phyloP scores from a whole-genome alignment of 1,140 invertebrate genomes.

The Ericerus pela region DNA sequence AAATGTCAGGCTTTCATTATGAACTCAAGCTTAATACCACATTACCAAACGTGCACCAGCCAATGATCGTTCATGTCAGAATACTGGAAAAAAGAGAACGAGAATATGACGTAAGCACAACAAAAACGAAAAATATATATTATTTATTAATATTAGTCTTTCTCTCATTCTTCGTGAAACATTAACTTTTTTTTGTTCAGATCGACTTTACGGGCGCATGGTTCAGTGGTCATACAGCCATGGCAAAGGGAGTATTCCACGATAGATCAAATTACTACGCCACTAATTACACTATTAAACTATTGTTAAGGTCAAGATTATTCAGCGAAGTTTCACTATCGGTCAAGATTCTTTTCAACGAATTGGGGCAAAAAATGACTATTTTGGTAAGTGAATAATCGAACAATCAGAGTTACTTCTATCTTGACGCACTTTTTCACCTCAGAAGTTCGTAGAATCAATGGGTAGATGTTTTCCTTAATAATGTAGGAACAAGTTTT shows the following conservation, averaged over 20 bases:
- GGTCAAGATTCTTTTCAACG: slow-evolving; percentile 42
- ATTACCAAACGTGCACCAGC: slow-evolving; percentile 42
- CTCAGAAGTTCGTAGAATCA: no score
- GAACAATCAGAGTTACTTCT: no score
- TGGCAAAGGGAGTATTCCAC: slow-evolving; percentile 48
- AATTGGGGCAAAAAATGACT: slow-evolving; percentile 41
- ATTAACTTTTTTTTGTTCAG: slow-evolving; percentile 26
- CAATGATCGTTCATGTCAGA: slow-evolving; percentile 37
- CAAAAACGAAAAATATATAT: background rate
- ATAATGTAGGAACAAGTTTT: no score
- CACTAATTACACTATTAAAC: slow-evolving; percentile 47
- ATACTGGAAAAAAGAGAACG: slow-evolving; percentile 39
- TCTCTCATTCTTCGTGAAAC: background rate
- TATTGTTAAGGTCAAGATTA: slow-evolving; percentile 48
- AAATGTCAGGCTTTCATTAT: slow-evolving; percentile 36
- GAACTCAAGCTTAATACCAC: slow-evolving; percentile 44
- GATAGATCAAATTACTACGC: slow-evolving; percentile 46
- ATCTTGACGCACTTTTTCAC: no score
- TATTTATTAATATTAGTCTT: background rate
- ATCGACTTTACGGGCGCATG: slow-evolving; percentile 51
- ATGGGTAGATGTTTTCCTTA: no score
- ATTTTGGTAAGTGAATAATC: slow-evolving; percentile 36
- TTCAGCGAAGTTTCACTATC: slow-evolving; percentile 49
- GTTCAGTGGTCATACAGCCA: slow-evolving; percentile 60
- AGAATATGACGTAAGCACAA: slow-evolving; percentile 39